A percentile compares a stretch with the other conserved stretches of the same genome.
Evolutionary conservation across 2,888 invertebrate species (phyloP).

Genomic region (Rambutsinella grinnellia): DNA sequence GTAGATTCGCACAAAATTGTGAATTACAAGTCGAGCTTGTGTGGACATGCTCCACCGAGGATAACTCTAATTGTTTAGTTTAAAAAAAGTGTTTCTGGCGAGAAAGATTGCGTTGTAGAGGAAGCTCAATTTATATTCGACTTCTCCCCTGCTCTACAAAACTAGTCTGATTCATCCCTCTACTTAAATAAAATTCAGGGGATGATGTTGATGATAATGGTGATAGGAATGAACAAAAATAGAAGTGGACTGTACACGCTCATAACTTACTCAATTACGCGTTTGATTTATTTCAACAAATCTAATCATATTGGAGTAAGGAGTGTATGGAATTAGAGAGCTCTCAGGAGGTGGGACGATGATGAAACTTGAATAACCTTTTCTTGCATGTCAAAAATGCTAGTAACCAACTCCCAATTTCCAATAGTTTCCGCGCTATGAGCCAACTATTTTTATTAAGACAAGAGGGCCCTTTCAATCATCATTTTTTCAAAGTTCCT

Average conservation of each 20-base stretch:
- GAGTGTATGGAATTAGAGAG: background rate
- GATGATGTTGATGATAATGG: background rate
- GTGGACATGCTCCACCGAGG: background rate
- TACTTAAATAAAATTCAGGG: background rate
- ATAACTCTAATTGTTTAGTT: background rate
- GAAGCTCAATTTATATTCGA: background rate
- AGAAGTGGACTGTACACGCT: conserved; percentile 4
- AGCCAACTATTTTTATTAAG: conserved; percentile 9
- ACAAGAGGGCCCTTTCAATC: too few species aligned
- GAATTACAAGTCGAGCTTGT: background rate
- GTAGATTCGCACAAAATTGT: background rate
- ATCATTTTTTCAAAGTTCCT: too few species aligned
- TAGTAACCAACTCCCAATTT: conserved; percentile 8
- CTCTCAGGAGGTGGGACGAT: conserved; percentile 9
- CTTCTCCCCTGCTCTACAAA: background rate
- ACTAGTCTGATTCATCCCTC: background rate
- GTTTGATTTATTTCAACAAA: conserved; percentile 4
- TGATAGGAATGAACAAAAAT: background rate
- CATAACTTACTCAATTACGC: conserved; percentile 42
- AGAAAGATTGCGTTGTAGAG: too few species aligned
- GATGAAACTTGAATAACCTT: conserved; percentile 36
- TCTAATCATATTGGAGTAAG: background rate
- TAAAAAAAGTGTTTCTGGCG: background rate
- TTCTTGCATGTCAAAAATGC: conserved; percentile 30
- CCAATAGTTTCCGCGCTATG: conserved; percentile 41